A percentile compares a stretch with the other conserved stretches of the same genome.
phyloP scores from a whole-genome alignment of 2,797 vertebrate species.

The Manis pentadactyla region DNA sequence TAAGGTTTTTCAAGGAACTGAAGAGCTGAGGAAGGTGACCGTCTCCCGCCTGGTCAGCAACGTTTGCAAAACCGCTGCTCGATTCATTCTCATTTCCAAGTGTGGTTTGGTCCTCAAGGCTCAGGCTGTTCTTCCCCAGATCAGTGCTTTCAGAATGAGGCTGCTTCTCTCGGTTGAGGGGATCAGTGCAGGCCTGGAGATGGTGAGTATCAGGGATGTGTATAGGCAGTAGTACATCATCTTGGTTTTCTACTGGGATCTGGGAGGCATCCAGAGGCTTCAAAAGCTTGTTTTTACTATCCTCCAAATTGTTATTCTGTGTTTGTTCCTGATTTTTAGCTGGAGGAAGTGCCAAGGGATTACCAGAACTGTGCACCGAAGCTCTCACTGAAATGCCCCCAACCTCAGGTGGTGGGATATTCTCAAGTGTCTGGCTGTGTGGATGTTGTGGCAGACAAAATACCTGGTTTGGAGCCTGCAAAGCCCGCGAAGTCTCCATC shows the following conservation, averaged over 20 bases:
- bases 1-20: neutral
- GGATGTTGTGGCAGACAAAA: neutral
- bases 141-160: neutral
- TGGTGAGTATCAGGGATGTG: constrained; percentile 23
- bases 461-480: neutral
- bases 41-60: neutral
- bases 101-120: neutral
- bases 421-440: neutral
- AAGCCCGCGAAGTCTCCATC: constrained; percentile 5
- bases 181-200: constrained; percentile 3
- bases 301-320: neutral
- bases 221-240: neutral
- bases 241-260: neutral
- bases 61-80: neutral
- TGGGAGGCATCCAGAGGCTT: constrained; percentile 8
- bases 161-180: neutral
- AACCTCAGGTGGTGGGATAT: neutral
- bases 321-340: neutral
- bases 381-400: neutral
- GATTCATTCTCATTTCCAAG: neutral
- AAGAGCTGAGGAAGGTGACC: neutral
- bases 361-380: neutral
- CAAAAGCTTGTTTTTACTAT: neutral
- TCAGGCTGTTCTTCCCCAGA: neutral
- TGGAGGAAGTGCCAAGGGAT: constrained; percentile 18